Percentiles rank a stretch among this genome's conserved stretches.
Evolutionary conservation across 2,888 invertebrate genomes (phyloP).

Genomic region (Acanthopleura granulata): DNA sequence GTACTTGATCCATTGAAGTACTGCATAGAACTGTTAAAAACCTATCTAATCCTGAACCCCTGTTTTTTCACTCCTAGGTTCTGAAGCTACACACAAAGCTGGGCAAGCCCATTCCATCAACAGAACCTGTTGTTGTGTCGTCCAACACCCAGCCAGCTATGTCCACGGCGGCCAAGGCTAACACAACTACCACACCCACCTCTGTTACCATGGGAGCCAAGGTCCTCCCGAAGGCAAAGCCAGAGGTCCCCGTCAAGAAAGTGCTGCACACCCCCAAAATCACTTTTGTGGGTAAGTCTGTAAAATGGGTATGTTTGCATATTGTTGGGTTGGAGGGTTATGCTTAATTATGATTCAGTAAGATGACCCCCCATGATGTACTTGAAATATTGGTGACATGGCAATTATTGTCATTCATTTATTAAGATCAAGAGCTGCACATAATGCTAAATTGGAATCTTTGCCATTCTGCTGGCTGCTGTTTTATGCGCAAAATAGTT

Average conservation of each 20-base stretch:
- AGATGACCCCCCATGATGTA: too few relatives aligned
- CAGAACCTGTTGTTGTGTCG: conserved; percentile 88
- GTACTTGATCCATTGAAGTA: too few relatives aligned
- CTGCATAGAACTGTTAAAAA: too few relatives aligned
- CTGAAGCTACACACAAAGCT: conserved; percentile 96
- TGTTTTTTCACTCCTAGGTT: conserved; percentile 68
- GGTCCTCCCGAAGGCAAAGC: conserved; percentile 21
- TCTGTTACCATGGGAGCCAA: conserved; percentile 15
- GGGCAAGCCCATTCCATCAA: conserved; percentile 96
- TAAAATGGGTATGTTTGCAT: neutral
- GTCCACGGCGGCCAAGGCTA: conserved; percentile 39
- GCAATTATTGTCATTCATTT: too few relatives aligned
- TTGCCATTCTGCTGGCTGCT: too few relatives aligned
- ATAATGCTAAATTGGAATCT: too few relatives aligned
- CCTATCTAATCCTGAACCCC: too few relatives aligned
- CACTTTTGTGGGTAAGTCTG: conserved; percentile 79
- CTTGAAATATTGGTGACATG: too few relatives aligned
- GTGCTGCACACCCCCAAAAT: conserved; percentile 81
- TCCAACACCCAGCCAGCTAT: conserved; percentile 40
- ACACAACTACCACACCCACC: conserved; percentile 22
- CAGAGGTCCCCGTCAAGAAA: conserved; percentile 63
- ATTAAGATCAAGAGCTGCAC: too few relatives aligned
- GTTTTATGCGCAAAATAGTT: too few relatives aligned
- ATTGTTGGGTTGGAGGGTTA: neutral
- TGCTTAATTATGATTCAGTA: neutral